Conservation (phyloP, 1,140 invertebrate genomes). For the Drosophila bipectinata region DNA sequence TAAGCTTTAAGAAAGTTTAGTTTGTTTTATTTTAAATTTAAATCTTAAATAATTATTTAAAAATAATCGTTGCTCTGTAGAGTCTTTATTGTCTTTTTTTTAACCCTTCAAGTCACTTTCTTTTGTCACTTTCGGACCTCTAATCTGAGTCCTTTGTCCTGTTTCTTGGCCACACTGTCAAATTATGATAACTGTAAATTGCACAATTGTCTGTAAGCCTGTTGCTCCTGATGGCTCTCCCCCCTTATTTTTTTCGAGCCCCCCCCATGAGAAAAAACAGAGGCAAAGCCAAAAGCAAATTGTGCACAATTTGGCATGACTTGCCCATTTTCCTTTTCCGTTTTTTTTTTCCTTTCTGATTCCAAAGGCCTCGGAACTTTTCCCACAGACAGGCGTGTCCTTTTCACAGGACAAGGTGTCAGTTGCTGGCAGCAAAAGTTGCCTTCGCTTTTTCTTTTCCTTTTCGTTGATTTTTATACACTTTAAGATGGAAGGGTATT, state of each 20-base stretch:
- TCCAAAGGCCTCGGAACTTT: neutral
- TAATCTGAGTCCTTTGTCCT: neutral
- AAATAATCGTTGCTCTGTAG: too few species aligned
- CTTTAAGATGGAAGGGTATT: neutral
- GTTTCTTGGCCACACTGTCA: slow-evolving; percentile 7
- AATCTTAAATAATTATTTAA: too few species aligned
- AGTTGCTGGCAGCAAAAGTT: slow-evolving; percentile 45
- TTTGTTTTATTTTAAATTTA: too few species aligned
- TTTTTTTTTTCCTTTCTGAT: neutral
- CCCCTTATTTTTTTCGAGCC: neutral
- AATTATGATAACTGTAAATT: slow-evolving; percentile 35
- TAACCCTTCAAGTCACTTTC: neutral
- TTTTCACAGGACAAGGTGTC: slow-evolving; percentile 51
- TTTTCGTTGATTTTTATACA: neutral
- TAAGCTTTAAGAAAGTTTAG: too few species aligned
- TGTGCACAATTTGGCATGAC: slow-evolving; percentile 61
- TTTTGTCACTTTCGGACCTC: neutral
- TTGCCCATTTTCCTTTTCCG: slow-evolving; percentile 22
- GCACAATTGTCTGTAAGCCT: slow-evolving; percentile 12
- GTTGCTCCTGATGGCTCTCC: slow-evolving; percentile 10
- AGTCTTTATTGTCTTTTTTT: neutral
- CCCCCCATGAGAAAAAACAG: neutral
- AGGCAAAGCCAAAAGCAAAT: slow-evolving; percentile 67
- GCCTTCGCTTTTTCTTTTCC: slow-evolving; percentile 10
- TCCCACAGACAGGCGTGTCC: slow-evolving; percentile 42